Evolutionary conservation across 1,140 invertebrate genomes (phyloP).

Genomic region (Cydia splendana): DNA sequence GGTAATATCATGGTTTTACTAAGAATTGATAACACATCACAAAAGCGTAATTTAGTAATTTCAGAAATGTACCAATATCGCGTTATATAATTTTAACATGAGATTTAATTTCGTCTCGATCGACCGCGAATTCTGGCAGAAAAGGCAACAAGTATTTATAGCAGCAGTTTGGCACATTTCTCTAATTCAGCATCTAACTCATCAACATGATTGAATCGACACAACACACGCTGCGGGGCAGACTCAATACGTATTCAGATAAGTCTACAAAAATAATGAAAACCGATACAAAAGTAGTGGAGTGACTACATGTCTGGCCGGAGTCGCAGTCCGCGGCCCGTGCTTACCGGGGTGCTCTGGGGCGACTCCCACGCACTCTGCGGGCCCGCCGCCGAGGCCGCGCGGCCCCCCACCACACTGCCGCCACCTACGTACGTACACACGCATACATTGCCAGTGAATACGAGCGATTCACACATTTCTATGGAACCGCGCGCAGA

Average conservation of each 20-base stretch:
- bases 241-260: slow-evolving; percentile 71
- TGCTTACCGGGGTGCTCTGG: slow-evolving; percentile 77
- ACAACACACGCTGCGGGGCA: slow-evolving; percentile 77
- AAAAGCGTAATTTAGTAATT: slow-evolving; percentile 67
- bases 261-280: slow-evolving; percentile 73
- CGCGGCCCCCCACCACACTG: slow-evolving; percentile 65
- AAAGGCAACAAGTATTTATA: background rate
- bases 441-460: slow-evolving; percentile 67
- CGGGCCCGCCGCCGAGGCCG: slow-evolving; percentile 61
- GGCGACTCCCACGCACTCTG: slow-evolving; percentile 63
- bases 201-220: slow-evolving; percentile 62
- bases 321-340: slow-evolving; percentile 62
- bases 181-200: slow-evolving; percentile 66
- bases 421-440: slow-evolving; percentile 73
- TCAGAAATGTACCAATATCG: slow-evolving; percentile 69
- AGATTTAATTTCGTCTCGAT: background rate
- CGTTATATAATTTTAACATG: slow-evolving; percentile 1
- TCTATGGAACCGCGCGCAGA: slow-evolving; percentile 35
- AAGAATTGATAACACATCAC: slow-evolving; percentile 71
- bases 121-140: background rate
- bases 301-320: slow-evolving; percentile 62
- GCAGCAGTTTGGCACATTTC: slow-evolving; percentile 67
- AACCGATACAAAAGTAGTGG: slow-evolving; percentile 70
- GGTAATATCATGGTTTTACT: slow-evolving; percentile 55
- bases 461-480: slow-evolving; percentile 42